Evolutionary conservation across 1,140 invertebrate genomes (phyloP), one percentile per base, ranked within the genome.

Genomic region (Doryteuthis pealeii): DNA sequence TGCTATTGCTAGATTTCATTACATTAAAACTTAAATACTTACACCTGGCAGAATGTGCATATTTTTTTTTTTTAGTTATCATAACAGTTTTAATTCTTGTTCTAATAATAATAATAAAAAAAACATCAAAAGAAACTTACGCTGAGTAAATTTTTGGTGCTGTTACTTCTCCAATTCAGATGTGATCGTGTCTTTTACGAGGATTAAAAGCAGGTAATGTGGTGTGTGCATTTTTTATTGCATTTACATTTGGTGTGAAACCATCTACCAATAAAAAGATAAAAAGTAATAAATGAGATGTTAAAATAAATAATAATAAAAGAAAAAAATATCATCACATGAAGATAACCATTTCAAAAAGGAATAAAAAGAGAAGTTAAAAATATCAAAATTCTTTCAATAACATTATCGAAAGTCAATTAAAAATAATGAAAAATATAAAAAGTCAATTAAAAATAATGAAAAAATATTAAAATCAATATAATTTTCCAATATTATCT

Each of bases 211-310:
- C 18, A 62, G 54, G 65, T 62, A 45, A 70, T 31, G 74, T 43
- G 22, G 72, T 70, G 71, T 85, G 83, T 4, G 81, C 83, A 78
- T 84, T 81, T 2, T 73, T 75, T 68, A 85, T 82, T 26, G 74
- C 70, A 71, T 81, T 82, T 2, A 83, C 78, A 3, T 79, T 74
- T 14, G 74, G 65, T 15, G 77, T 76, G 75, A 31, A 74, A 28
- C 74, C 77, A 74, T 81, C 82, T 83, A 74, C 30, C 79, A 77
- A 45, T 22, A 73, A 70, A 73, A 74, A 67, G n/a, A 33, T 14
- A 35, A 62, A 28, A 62, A 62, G 6, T 8, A 62, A n/a, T 28
- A 62, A 5, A 18, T n/a, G n/a, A n/a, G n/a, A n/a, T n/a, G n/a
- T n/a, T n/a, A n/a, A n/a, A n/a, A n/a, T n/a, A n/a, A n/a, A n/a